Base-by-base conservation (phyloP, 2,113 vertebrate species). In the Heterocephalus glaber region DNA sequence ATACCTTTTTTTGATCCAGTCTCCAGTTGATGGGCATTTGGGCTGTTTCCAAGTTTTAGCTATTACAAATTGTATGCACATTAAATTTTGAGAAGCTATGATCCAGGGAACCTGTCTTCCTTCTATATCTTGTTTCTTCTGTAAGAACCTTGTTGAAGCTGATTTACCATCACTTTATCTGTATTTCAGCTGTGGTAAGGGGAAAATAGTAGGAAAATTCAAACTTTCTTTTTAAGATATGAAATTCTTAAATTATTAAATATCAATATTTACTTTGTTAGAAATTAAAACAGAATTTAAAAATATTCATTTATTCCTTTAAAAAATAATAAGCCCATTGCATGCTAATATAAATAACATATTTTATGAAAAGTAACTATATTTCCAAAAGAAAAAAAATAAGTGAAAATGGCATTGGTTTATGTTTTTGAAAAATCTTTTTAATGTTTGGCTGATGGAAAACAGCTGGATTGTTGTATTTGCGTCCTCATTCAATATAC, bases 371-470 rank as follows among this genome's bases (percentile, higher is more conserved):
- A 65, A 76, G n/a, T 76, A 81, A 70, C 33, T 60, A 2, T 86
- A 38, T 92, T 93, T 74, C 63, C 20, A 56, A 89, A 91, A 83
- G 76, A 41, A 35, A 72, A 70, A 66, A 49, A 90, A 16, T 16
- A 74, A 92, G 30, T 86, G 56, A 86, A 19, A 92, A 66, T 86
- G 61, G 24, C 60, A 79, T 82, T 72, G n/a, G 66, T 80, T 96
- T 89, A n/a, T 92, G 84, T 79, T 88, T 95, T 87, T 92, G 30
- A 44, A 92, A n/a, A 86, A 86, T 94, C 65, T 87, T 76, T 95
- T 81, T 63, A 72, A 41, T 87, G 70, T 74, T 61, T 89, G 33
- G 11, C 65, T 90, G 76, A 80, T 61, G 76, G 74, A 97, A 97
- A 95, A 79, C 72, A 97, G 68, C 66, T 92, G 60, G 63, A 70